Evolutionary conservation across 2,113 vertebrate species (phyloP), one percentile per base, ranked within the genome.

Genomic region (Lycocorax pyrrhopterus): DNA sequence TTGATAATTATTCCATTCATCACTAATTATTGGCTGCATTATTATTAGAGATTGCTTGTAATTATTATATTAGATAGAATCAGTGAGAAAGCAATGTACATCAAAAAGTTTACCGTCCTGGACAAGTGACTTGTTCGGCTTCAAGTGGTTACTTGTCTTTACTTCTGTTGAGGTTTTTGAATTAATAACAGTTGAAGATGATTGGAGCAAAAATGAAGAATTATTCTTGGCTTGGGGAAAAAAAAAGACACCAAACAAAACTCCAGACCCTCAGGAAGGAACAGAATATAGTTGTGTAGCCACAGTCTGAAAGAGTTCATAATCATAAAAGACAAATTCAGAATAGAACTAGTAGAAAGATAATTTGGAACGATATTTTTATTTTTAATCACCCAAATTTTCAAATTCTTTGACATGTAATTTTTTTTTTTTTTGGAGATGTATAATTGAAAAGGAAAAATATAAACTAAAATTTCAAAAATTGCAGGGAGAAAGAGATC

Each of bases 1-100:
- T 82, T 89, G 87, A 55, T 96, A 84, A 78, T 78, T 75, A 88
- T 79, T 94, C 41, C 59, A 76, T 78, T 85, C 10, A 72, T 83
- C 62, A 17, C 21, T 80, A 86, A 86, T 90, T 93, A 92, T 76
- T 94, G 14, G 21, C 71, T 88, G 41, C 52, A 43, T 87, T 93
- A 44, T 91, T 93, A 68, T 75, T 77, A 84, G n/a, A 66, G 44
- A 52, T 62, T 84, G 56, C 58, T 64, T 76, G 16, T 89, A 89
- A 88, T 78, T 91, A 74, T 87, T 90, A 58, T 44, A 79, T 94
- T 71, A 63, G 44, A n/a, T 43, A 27, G 35, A 76, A 60, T 62
- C 69, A 90, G 59, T 62, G 64, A 81, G 82, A 69, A 86, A 85
- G 79, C 8, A 75, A 8, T 26, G 41, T 58, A 51, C 19, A 66